A percentile compares a stretch with the other conserved stretches of the same genome.
phyloP scores from a whole-genome alignment of 2,113 vertebrate species.

The Morone chrysops region DNA sequence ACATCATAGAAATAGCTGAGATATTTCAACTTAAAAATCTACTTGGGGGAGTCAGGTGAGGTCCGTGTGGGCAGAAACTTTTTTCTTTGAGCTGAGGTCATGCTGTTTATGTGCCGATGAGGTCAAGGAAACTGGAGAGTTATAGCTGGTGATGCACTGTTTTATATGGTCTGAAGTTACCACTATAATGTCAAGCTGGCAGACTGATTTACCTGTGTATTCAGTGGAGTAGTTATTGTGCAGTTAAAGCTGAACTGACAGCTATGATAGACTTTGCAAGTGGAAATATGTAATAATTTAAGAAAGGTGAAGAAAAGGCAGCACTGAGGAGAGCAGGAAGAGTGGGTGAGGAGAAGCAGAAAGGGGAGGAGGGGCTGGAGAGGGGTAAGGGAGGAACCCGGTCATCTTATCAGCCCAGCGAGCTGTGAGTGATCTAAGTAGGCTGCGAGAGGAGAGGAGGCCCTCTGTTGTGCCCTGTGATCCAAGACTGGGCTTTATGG shows the following conservation, averaged over 20 bases:
- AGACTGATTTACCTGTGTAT: slow-evolving; percentile 20
- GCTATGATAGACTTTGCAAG: not conserved
- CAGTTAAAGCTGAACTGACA: slow-evolving; percentile 4
- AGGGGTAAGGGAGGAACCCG: slow-evolving; percentile 52
- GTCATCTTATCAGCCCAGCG: slow-evolving; percentile 69
- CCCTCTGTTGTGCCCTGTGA: slow-evolving; percentile 78
- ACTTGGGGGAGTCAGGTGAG: slow-evolving; percentile 45
- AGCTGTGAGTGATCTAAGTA: slow-evolving; percentile 74
- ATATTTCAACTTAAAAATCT: slow-evolving; percentile 67
- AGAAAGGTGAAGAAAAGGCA: slow-evolving; percentile 32
- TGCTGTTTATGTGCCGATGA: slow-evolving; percentile 43
- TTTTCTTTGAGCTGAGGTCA: slow-evolving; percentile 62
- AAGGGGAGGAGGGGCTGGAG: slow-evolving; percentile 29
- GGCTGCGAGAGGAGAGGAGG: slow-evolving; percentile 70
- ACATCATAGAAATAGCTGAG: slow-evolving; percentile 77
- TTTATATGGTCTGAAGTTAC: slow-evolving; percentile 47
- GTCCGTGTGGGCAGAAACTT: slow-evolving; percentile 47
- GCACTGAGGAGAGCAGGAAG: not conserved
- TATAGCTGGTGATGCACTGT: slow-evolving; percentile 39
- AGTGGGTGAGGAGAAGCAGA: slow-evolving; percentile 43
- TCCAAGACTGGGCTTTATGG: slow-evolving; percentile 80
- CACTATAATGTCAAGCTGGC: not conserved
- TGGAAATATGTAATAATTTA: slow-evolving; percentile 32
- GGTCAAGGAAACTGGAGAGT: slow-evolving; percentile 63
- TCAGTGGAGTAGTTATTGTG: not conserved